Base-by-base conservation (phyloP, 2,888 invertebrate species). In the Anorthoa munda region DNA sequence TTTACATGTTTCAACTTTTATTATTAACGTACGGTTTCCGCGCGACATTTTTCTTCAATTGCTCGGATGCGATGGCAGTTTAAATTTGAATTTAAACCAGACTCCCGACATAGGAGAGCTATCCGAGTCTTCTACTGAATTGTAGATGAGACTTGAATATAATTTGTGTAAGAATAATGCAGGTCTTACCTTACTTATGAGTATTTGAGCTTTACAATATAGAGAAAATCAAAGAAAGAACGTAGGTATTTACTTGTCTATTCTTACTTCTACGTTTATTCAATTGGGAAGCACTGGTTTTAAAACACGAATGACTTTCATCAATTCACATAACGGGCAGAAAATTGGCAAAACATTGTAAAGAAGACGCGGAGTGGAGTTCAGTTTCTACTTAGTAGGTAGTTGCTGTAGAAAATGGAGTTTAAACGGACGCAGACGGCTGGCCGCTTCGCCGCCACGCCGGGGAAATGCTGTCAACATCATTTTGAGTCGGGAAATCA, bases 1-100 rank as follows among this genome's bases (percentile, higher is more conserved):
- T 79, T 82, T 66, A 75, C 76, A 83, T 75, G 56, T 81, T 78
- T 78, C 71, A 76, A 72, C 64, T 77, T 79, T 72, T 76, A 79
- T 83, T 79, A 79, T 61, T 70, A 84, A 69, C 71, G 61, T 72
- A 65, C 71, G 66, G 64, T 72, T 81, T 63, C 55, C 45, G 56
- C n/a, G 70, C 56, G 39, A 69, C 56, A 69, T 74, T 81, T 81
- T 74, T 74, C 64, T 74, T 75, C 61, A 76, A 83, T 75, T 79
- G 75, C 61, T 65, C 4, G 55, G 59, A 66, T 46, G 23, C 39
- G 67, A 46, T 61, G 53, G 55, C 67, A 67, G 73, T 82, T 83
- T 66, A 79, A 71, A 74, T 71, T 75, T 75, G 58, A 76, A 71
- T 67, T 67, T 77, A 67, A 79, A 74, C 56, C 56, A 66, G 80